Evolutionary conservation across 2,888 invertebrate genomes (phyloP).

Genomic region (Ophioninae sp.): DNA sequence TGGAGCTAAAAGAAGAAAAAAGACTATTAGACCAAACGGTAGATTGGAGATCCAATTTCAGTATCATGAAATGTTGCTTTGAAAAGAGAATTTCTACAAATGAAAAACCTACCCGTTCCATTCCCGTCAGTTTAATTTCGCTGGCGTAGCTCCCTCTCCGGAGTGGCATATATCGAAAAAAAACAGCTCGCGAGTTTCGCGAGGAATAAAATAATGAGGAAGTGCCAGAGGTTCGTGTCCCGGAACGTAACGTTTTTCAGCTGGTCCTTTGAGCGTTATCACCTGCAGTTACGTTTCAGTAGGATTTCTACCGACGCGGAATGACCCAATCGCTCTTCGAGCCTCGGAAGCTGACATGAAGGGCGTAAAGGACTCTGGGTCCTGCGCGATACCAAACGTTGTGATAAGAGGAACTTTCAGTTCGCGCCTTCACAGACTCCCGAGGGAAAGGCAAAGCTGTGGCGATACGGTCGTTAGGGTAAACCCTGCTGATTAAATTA

Average conservation of each 20-base stretch:
- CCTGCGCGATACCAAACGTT: background rate
- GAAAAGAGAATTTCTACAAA: background rate
- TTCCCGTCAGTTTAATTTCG: background rate
- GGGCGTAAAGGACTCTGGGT: background rate
- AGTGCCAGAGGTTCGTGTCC: background rate
- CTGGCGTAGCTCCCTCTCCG: background rate
- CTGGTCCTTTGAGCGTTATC: conserved; percentile 2
- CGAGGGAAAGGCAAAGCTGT: background rate
- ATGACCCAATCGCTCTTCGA: conserved; percentile 2
- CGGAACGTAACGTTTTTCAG: background rate
- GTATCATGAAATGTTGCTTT: background rate
- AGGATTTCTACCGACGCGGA: background rate
- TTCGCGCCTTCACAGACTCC: background rate
- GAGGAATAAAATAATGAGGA: background rate
- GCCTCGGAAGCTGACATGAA: background rate
- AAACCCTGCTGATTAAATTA: conserved; percentile 51
- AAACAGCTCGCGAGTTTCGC: background rate
- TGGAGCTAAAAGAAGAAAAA: background rate
- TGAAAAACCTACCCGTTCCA: background rate
- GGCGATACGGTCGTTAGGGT: conserved; percentile 43
- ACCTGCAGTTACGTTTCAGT: conserved; percentile 14
- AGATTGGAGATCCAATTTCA: background rate
- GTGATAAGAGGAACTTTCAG: background rate
- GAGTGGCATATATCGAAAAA: background rate
- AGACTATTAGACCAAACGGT: background rate